Base-by-base conservation (phyloP, 1,140 invertebrate species). In the Eubasilissa regina region DNA sequence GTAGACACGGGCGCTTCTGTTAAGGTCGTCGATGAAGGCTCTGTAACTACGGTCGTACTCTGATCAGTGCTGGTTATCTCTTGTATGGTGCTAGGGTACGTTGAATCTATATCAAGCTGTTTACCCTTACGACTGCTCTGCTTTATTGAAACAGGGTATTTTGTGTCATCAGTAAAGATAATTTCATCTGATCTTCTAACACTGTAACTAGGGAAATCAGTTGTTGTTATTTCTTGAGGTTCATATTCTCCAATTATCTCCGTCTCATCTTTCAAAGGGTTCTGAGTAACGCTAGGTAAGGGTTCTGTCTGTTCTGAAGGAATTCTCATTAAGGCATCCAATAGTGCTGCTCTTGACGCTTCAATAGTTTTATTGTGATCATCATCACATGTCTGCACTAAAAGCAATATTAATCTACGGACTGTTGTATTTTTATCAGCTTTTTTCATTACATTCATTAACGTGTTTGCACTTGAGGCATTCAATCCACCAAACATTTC, bases 391-490 rank as follows among this genome's bases (percentile, higher is more conserved):
- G 94, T 94, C 81, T 92, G 94, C 11, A 96, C 94, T 75, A 96
- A 86, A 12, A 96, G 85, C 10, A 96, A 85, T 48, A 96, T 92
- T 13, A 96, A 85, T 62, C 94, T 91, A 74, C 93, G 89, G 0
- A 95, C 93, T 0, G 93, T 93, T 56, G 92, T 92, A 84, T 95
- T 95, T 75, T 91, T 92, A 83, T 94, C 92, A 3, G 94, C 94
- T 85, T 95, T 92, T 82, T 94, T 93, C 94, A 96, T 95, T 7
- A 95, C 93, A 77, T 92, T 91, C 90, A 94, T 94, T 53, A 95
- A 85, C 64, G 93, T 93, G 83, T 93, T 90, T 0, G 93, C 92
- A 81, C 94, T 94, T 0, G 93, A 92, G 45, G 92, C 92, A 83
- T 96, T 95, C 51, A 96, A 88, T 11, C 92, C 93, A 0, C 92